phyloP scores from a whole-genome alignment of 2,888 invertebrate species.

The Lasioglossum villosulum region DNA sequence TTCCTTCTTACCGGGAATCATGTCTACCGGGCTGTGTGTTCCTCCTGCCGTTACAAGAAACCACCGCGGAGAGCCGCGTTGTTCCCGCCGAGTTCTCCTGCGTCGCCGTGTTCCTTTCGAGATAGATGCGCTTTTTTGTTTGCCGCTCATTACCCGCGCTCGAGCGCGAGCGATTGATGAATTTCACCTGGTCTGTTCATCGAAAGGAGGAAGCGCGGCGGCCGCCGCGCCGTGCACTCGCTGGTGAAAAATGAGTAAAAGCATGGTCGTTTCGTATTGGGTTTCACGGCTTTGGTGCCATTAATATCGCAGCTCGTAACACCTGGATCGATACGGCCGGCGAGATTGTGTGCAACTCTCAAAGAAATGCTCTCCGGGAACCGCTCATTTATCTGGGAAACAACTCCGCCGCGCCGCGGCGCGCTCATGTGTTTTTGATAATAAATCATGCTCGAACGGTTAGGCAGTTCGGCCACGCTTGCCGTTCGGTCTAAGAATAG shows the following conservation, averaged over 20 bases:
- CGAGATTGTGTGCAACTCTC: slow-evolving; percentile 2
- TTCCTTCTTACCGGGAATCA: slow-evolving; percentile 53
- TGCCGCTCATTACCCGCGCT: slow-evolving; percentile 4
- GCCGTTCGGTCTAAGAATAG: background rate
- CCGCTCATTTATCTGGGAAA: slow-evolving; percentile 2
- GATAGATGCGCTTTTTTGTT: slow-evolving; percentile 1
- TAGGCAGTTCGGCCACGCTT: background rate
- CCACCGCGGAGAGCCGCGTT: background rate
- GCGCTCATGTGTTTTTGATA: slow-evolving; percentile 1
- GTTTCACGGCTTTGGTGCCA: slow-evolving; percentile 17
- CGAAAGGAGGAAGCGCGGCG: slow-evolving; percentile 38
- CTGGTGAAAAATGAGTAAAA: slow-evolving; percentile 43
- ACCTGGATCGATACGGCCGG: background rate
- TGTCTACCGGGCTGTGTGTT: slow-evolving; percentile 31
- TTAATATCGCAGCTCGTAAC: slow-evolving; percentile 16
- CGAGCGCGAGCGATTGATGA: slow-evolving; percentile 32
- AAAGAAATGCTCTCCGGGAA: slow-evolving; percentile 8
- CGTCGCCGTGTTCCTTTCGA: background rate
- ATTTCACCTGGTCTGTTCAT: slow-evolving; percentile 30
- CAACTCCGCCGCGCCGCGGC: background rate
- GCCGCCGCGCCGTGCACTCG: background rate
- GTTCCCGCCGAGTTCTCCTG: slow-evolving; percentile 3
- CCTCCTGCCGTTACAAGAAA: slow-evolving; percentile 14
- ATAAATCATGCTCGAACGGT: slow-evolving; percentile 7
- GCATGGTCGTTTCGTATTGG: slow-evolving; percentile 18